phyloP scores from a whole-genome alignment of 2,888 invertebrate species.

The Ectemnius cavifrons region DNA sequence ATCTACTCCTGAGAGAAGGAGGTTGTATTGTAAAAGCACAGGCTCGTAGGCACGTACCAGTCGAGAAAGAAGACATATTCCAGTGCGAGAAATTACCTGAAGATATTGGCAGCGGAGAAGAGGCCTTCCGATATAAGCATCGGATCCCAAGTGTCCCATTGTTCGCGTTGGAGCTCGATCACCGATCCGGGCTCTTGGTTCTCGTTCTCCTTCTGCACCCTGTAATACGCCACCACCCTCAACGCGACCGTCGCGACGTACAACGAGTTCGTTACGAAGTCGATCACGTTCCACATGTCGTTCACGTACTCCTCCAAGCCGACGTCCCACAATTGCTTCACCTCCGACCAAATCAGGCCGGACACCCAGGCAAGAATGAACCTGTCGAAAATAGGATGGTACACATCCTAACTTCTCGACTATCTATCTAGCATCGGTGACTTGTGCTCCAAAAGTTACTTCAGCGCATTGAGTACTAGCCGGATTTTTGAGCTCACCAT shows the following conservation, averaged over 20 bases:
- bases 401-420: not conserved
- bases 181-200: conserved; percentile 81
- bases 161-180: conserved; percentile 87
- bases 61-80: not conserved
- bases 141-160: conserved; percentile 99
- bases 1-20: too few relatives aligned
- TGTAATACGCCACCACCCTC: conserved; percentile 95
- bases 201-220: conserved; percentile 92
- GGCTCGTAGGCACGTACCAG: too few relatives aligned
- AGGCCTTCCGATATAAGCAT: conserved; percentile 97
- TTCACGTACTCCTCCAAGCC: conserved; percentile 97
- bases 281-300: conserved; percentile 99
- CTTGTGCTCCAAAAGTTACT: too few relatives aligned
- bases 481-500: conserved; percentile 80
- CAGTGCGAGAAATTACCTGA: conserved; percentile 79
- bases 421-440: too few relatives aligned
- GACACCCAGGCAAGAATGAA: conserved; percentile 97
- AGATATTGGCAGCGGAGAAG: conserved; percentile 99
- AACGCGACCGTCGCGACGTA: conserved; percentile 98
- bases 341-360: conserved; percentile 99
- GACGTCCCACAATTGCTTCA: conserved; percentile 99
- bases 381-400: conserved; percentile 52
- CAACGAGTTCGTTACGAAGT: conserved; percentile 98
- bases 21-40: too few relatives aligned
- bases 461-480: too few relatives aligned